phyloP scores from a whole-genome alignment of 2,113 vertebrate genomes.

The Laticauda laticaudata region DNA sequence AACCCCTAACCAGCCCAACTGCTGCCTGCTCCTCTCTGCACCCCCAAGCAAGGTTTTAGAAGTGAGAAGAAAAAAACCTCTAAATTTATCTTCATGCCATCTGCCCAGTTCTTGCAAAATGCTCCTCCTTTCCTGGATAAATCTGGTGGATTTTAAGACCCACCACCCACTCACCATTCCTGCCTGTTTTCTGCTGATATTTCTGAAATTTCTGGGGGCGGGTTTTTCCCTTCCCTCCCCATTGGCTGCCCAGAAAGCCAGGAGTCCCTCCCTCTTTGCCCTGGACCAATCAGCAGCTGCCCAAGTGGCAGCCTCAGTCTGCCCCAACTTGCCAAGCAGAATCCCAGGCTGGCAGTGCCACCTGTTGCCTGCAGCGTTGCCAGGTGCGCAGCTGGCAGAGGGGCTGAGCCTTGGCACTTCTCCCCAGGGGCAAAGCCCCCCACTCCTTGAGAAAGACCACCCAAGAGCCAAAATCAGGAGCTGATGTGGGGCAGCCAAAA shows the following conservation, averaged over 20 bases:
- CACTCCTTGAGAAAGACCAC: neutral
- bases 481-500: neutral
- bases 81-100: neutral
- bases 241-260: neutral
- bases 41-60: neutral
- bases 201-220: neutral
- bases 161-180: neutral
- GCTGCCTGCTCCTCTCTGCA: neutral
- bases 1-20: neutral
- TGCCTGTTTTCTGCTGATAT: neutral
- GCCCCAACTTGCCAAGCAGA: no score
- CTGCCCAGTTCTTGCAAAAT: neutral
- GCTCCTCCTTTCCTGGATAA: neutral
- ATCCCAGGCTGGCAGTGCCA: neutral
- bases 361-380: neutral
- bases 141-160: neutral
- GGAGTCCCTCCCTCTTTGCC: neutral
- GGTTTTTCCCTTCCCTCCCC: neutral
- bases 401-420: neutral
- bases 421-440: neutral
- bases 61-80: no score
- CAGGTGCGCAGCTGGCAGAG: neutral
- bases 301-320: neutral
- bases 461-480: neutral
- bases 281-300: slow-evolving; percentile 6